These are phyloP conservation scores for Hypsibius dujardini DNA, from an alignment of 1,140 invertebrate species.

Conservation along the genomic window DNA sequence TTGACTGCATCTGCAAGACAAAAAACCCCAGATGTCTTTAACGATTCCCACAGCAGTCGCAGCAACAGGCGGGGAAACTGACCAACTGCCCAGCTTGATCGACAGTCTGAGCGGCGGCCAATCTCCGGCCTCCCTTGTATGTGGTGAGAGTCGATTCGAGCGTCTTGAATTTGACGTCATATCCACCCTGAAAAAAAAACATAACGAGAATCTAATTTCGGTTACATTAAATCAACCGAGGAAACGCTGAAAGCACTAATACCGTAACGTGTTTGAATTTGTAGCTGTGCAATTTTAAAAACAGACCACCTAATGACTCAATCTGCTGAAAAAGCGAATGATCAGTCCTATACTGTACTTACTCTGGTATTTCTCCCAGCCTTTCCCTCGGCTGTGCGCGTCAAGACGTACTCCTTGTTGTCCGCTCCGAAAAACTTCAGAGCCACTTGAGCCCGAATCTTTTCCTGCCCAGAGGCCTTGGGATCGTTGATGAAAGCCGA, in stretches of 20 bases:
- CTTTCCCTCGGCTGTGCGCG: neutral
- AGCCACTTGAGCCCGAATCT: neutral
- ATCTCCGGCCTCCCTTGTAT: constrained; percentile 42
- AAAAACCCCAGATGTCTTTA: neutral
- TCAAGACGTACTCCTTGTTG: constrained; percentile 6
- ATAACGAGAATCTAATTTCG: constrained; percentile 18
- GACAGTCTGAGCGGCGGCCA: constrained; percentile 44
- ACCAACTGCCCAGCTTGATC: constrained; percentile 40
- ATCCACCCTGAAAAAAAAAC: constrained; percentile 35
- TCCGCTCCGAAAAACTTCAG: constrained; percentile 7
- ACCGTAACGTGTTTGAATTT: too few species aligned
- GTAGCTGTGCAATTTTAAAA: too few species aligned
- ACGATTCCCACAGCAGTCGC: constrained; percentile 14
- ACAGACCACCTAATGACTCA: too few species aligned
- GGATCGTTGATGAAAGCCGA: constrained; percentile 82
- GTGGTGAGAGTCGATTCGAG: constrained; percentile 30
- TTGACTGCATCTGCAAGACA: constrained; percentile 33
- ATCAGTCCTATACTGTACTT: constrained; percentile 14
- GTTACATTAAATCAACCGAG: constrained; percentile 1
- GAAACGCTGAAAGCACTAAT: too few species aligned
- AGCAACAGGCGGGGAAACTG: constrained; percentile 30
- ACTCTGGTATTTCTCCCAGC: neutral
- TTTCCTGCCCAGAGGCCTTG: constrained; percentile 40
- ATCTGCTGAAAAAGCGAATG: neutral
- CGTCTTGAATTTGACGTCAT: constrained; percentile 44